Evolutionary conservation across 1,140 invertebrate species (phyloP).

Genomic region (Tenebrio molitor): DNA sequence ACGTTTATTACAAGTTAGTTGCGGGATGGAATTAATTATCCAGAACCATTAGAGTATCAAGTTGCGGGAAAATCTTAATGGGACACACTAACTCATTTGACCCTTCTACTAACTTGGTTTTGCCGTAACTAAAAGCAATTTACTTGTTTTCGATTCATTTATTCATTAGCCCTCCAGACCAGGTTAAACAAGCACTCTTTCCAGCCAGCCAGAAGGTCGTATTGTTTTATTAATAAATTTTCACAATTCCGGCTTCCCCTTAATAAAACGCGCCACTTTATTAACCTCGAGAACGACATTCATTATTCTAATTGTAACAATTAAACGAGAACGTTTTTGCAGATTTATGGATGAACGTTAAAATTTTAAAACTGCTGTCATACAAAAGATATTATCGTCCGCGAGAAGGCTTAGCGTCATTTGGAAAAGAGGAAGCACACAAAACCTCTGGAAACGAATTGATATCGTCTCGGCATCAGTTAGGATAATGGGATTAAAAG

Average conservation of each 20-base stretch:
- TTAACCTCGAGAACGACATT: too few species aligned
- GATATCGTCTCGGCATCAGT: conserved; percentile 9
- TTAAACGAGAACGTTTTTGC: too few species aligned
- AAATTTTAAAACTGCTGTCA: too few species aligned
- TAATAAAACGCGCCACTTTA: conserved; percentile 1
- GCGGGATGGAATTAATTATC: conserved; percentile 30
- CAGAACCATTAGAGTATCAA: conserved; percentile 33
- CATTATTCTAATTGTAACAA: too few species aligned
- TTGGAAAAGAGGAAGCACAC: not conserved
- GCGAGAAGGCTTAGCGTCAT: too few species aligned
- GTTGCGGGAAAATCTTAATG: conserved; percentile 43
- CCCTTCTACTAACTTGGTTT: conserved; percentile 21
- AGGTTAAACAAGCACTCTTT: conserved; percentile 6
- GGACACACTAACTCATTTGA: conserved; percentile 42
- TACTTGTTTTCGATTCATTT: conserved; percentile 43
- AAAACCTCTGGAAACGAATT: not conserved
- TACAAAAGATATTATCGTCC: too few species aligned
- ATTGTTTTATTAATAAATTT: too few species aligned
- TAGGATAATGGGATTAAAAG: conserved; percentile 33
- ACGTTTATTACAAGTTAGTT: conserved; percentile 33
- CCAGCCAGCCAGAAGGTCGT: too few species aligned
- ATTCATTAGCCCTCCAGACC: not conserved
- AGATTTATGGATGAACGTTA: too few species aligned
- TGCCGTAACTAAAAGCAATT: conserved; percentile 37
- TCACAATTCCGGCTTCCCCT: not conserved